Base-by-base conservation (phyloP, 30 jellyfish, hydroid and myxozoan species). In the Aurelia sp. region DNA sequence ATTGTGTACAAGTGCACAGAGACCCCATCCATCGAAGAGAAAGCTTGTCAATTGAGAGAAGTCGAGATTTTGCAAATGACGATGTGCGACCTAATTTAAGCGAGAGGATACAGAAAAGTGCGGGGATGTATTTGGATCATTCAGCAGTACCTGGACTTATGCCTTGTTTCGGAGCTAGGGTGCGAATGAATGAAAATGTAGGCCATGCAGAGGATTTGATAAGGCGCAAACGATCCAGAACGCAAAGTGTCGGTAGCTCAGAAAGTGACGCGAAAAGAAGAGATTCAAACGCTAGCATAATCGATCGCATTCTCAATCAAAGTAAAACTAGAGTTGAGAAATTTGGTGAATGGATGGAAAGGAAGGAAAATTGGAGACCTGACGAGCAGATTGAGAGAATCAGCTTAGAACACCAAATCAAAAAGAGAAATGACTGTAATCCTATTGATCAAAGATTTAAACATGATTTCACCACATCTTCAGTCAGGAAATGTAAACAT, bases 401-500 rank as follows among this genome's bases (percentile, higher is more conserved):
- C 17, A 55, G 52, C 58, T 21, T 17, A 74, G 73, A 58, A 17
- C 16, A 73, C 22, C 70, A 6, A 27, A 47, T 11, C 13, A 21
- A 11, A 15, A 55, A 18, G n/a, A 52, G 59, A 74, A 55, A 57
- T 30, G 16, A 74, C 19, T 20, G 18, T 16, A 20, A 55, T 21
- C 41, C 58, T 20, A 37, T 55, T 74, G 62, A 21, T 72, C 53
- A n/a, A n/a, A 21, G 53, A 18, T 41, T 21, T 50, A 8, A 11
- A 72, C 51, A 37, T 18, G 50, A 47, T 18, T 20, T 72, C 18
- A 5, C 37, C 12, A 76, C 62, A 23, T 64, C 71, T 21, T 47
- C 87, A 76, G 13, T 57, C 78, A 76, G 35, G 50, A 31, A 72
- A 72, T 48, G 83, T 72, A 72, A 72, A 72, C 83, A 72, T 41